Base-by-base conservation (phyloP, 1,140 invertebrate species). In the Drosophila ambigua region DNA sequence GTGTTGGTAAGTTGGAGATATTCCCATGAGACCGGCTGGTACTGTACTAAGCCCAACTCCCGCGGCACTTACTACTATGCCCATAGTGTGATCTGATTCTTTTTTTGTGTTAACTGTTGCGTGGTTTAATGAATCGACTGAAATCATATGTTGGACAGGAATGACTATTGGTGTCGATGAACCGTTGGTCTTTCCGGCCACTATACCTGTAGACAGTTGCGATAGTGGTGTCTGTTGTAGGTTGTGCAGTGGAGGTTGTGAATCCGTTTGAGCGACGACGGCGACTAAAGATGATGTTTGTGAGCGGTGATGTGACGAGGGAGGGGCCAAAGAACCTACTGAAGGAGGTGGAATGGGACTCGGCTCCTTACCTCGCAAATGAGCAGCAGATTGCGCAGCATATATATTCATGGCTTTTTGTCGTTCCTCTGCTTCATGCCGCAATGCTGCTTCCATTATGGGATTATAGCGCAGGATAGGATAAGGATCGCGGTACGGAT, bases 361-460 rank as follows among this genome's bases (percentile, higher is more conserved):
- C 3, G 94, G 94, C 73, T 95, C 94, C 85, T 95, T 95, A n/a
- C 91, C 91, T 2, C 94, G 90, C 11, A 94, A 74, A 76, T 94
- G 93, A 2, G 93, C 93, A 3, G 93, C 93, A 9, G 93, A 93
- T 79, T 93, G 93, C 16, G 93, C 93, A 15, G 94, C 94, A 87
- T 95, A 96, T 4, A 95, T 94, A 62, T 93, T 95, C 73, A 95
- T 94, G 50, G 96, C 93, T 69, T 96, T 93, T 91, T 96, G 96
- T 2, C 95, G 94, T 49, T 95, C 93, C 87, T 96, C 95, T 69
- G 96, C 95, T 77, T 97, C 95, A 7, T 94, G 95, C 8, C 95
- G 93, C 61, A 95, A 94, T 8, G 95, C 95, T 2, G 94, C 95
- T 65, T 96, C 95, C 93, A 96, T 94, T 31, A 96, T 92, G 1